Evolutionary conservation across 1,140 invertebrate species (phyloP).

Genomic region (Papilio dardanus): DNA sequence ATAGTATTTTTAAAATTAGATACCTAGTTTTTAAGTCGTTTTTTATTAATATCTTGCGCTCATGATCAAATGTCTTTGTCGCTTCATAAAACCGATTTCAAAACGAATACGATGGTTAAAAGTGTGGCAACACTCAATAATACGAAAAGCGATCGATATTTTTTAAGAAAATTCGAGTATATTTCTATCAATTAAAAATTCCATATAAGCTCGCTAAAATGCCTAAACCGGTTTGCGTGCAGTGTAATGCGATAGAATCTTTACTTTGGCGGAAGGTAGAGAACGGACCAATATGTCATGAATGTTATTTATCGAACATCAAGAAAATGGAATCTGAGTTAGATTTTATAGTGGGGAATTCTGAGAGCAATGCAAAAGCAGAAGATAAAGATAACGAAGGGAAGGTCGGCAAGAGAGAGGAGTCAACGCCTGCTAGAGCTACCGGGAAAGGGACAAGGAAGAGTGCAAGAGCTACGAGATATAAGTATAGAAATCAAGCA

Average conservation of each 20-base stretch:
- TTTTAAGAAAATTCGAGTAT: not conserved
- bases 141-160: too few species aligned
- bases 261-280: slow-evolving; percentile 75
- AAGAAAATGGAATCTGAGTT: slow-evolving; percentile 58
- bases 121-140: too few species aligned
- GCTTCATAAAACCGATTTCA: too few species aligned
- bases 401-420: slow-evolving; percentile 63
- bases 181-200: not conserved
- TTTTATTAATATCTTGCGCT: too few species aligned
- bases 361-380: slow-evolving; percentile 61
- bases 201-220: not conserved
- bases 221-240: slow-evolving; percentile 76
- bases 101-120: too few species aligned
- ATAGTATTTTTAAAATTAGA: too few species aligned
- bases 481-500: slow-evolving; percentile 70
- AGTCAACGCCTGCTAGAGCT: slow-evolving; percentile 68
- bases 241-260: slow-evolving; percentile 73
- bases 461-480: slow-evolving; percentile 75
- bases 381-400: slow-evolving; percentile 65
- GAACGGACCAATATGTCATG: slow-evolving; percentile 79
- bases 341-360: slow-evolving; percentile 52
- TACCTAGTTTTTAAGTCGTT: too few species aligned
- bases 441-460: slow-evolving; percentile 74
- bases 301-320: slow-evolving; percentile 74
- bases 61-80: too few species aligned